phyloP scores from a whole-genome alignment of 2,888 invertebrate species.

The Drosophila borealis region DNA sequence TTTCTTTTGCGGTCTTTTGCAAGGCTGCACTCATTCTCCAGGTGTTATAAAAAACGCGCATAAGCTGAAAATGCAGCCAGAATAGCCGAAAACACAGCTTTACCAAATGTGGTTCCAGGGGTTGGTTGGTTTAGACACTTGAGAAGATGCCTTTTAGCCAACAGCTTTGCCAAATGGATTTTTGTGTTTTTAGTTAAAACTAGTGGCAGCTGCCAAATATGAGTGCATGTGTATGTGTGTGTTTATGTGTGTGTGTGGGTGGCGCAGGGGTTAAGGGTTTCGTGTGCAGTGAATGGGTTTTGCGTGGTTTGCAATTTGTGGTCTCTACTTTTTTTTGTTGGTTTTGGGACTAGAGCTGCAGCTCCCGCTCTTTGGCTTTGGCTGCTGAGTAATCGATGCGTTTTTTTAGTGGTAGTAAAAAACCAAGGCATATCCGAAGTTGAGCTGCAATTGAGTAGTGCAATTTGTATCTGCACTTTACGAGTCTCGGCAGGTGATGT shows the following conservation, averaged over 20 bases:
- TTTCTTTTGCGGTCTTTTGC: conserved; percentile 36
- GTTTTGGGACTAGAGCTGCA: background rate
- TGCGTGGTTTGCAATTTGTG: conserved; percentile 58
- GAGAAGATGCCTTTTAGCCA: conserved; percentile 44
- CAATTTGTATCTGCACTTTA: conserved; percentile 27
- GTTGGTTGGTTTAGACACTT: conserved; percentile 34
- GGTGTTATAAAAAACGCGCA: conserved; percentile 40
- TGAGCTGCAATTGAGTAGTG: conserved; percentile 19
- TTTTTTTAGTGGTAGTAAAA: conserved; percentile 37
- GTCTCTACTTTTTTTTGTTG: conserved; percentile 25
- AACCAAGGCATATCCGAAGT: conserved; percentile 9
- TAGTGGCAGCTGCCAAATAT: conserved; percentile 29
- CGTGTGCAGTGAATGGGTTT: conserved; percentile 51
- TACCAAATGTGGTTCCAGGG: conserved; percentile 10
- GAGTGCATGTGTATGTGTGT: background rate
- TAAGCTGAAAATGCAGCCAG: conserved; percentile 39
- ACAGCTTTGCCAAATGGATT: conserved; percentile 52
- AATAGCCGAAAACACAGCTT: conserved; percentile 24
- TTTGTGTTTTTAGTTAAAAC: conserved; percentile 41
- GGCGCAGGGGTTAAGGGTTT: conserved; percentile 11
- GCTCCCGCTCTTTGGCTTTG: background rate
- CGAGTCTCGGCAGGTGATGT: conserved; percentile 24
- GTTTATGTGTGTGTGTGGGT: background rate
- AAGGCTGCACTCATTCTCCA: conserved; percentile 41
- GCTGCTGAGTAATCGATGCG: conserved; percentile 52